These are phyloP conservation scores for Actinernus sp. DNA, from an alignment of 92 coral and sea anemone genomes.

Conservation along the genomic window DNA sequence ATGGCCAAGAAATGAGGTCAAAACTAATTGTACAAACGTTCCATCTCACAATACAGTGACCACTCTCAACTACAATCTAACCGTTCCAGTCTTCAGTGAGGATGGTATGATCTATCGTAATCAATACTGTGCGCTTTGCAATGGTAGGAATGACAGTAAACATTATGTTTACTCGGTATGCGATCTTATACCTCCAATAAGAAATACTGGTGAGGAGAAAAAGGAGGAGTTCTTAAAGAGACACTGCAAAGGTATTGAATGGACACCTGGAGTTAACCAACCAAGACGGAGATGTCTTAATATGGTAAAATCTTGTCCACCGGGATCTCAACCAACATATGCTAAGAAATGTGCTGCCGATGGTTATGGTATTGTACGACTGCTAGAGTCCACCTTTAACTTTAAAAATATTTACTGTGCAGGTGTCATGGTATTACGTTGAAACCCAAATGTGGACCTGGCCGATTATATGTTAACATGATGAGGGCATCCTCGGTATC, in stretches of 20 bases:
- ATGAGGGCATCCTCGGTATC: no score
- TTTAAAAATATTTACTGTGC: background rate
- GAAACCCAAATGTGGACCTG: no score
- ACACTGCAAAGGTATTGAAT: background rate
- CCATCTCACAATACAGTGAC: background rate
- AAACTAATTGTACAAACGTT: background rate
- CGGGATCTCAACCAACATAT: background rate
- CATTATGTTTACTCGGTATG: constrained; percentile 4
- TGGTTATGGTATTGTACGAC: background rate
- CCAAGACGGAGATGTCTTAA: constrained; percentile 8
- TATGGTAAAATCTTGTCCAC: constrained; percentile 1
- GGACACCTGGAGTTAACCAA: constrained; percentile 10
- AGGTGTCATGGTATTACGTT: no score
- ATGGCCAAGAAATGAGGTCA: background rate
- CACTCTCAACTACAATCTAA: background rate
- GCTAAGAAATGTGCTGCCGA: background rate
- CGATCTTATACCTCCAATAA: constrained; percentile 4
- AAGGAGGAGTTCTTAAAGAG: constrained; percentile 4
- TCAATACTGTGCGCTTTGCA: constrained; percentile 22
- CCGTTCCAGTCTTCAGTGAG: constrained; percentile 21
- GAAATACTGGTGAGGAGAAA: background rate
- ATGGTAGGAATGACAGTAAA: background rate
- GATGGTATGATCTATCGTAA: constrained; percentile 20
- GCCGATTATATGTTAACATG: no score
- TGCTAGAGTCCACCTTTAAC: background rate